Evolutionary conservation across 1,140 invertebrate genomes (phyloP).

Genomic region (Apocrypta bakeri): DNA sequence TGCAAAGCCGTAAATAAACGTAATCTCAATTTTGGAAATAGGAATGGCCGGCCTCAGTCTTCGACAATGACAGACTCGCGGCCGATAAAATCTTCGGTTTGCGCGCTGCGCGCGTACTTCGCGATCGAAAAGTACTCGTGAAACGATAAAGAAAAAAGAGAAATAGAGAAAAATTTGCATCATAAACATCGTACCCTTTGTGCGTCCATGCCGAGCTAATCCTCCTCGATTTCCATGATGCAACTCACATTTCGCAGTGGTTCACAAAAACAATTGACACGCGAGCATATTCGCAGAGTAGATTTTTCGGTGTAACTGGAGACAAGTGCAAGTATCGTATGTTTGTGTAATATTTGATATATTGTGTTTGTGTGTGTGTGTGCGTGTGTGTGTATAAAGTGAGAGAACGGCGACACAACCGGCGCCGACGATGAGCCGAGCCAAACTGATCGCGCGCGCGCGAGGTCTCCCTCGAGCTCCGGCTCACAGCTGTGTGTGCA

Average conservation of each 20-base stretch:
- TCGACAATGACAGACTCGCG: no score
- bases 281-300: neutral
- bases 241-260: neutral
- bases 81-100: no score
- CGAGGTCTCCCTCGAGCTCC: neutral
- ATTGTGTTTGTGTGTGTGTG: neutral
- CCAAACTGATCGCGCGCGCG: constrained; percentile 55
- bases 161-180: no score
- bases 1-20: constrained; percentile 58
- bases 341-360: no score
- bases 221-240: neutral
- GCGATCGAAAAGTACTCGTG: no score
- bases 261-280: neutral
- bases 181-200: neutral
- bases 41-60: no score
- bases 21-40: no score
- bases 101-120: no score
- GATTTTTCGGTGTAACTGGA: no score
- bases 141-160: no score
- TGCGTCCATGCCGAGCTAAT: neutral
- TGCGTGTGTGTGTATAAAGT: neutral
- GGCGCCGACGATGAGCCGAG: constrained; percentile 56
- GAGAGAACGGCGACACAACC: constrained; percentile 9
- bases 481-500: neutral
- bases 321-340: neutral